Base-by-base conservation (phyloP, 2,113 vertebrate genomes). In the Datnioides undecimradiatus region DNA sequence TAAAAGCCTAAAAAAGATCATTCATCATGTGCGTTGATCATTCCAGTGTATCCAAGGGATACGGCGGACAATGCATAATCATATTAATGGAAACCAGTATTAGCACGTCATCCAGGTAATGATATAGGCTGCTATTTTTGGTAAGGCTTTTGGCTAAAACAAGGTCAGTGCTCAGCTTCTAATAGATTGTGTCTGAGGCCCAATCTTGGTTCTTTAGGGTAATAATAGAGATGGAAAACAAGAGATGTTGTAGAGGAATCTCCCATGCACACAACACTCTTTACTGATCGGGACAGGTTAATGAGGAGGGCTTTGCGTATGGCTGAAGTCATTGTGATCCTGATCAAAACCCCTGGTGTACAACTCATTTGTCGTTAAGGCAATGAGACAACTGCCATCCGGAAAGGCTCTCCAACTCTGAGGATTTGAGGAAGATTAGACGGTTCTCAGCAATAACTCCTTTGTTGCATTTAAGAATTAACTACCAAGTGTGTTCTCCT, bases 41-140 rank as follows among this genome's bases (percentile, higher is more conserved):
- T 73, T 72, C 73, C 49, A 59, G 69, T 23, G 81, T 87, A 63
- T 82, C 86, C 79, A 73, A 57, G 59, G 82, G 79, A 79, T 41
- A 86, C 83, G 7, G 13, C 38, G 4, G 21, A 84, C 80, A 70
- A 80, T 62, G 73, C 51, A 59, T 85, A 79, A 79, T 86, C 25
- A 80, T 55, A 80, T 55, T 68, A 90, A 89, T 89, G 83, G 63
- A 65, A 85, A 88, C 71, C 71, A 43, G 63, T 55, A 59, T 54
- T 40, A 62, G 64, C 69, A 58, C 76, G 45, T 69, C 73, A 70
- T 78, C 63, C 81, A 85, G 69, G 79, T 86, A 73, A 77, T 63
- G 43, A 60, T 86, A 84, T 48, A 65, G 66, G 58, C 48, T 27
- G 66, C 71, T 84, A 63, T 86, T 82, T 43, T 60, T 33, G 48